Percentiles rank a stretch among this genome's conserved stretches.
These are phyloP conservation scores for Pitangus sulphuratus DNA, from an alignment of 2,797 vertebrate genomes.

Conservation along the genomic window DNA sequence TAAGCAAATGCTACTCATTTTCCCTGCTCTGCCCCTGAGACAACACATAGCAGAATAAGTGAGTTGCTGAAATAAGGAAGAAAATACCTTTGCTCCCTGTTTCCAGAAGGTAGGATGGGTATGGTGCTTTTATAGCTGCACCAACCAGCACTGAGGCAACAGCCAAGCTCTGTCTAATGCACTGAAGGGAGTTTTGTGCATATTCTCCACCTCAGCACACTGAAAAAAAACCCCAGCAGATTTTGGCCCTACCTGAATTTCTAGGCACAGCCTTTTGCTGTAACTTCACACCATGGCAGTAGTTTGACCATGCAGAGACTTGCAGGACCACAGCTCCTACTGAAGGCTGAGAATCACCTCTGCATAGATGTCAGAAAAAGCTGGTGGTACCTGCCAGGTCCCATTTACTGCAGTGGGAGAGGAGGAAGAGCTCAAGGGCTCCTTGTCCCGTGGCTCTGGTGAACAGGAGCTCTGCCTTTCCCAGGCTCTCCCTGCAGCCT, in stretches of 20 bases:
- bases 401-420: not conserved
- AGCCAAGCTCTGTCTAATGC: not conserved
- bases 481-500: not conserved
- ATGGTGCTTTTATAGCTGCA: not conserved
- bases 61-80: not conserved
- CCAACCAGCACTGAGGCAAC: not conserved
- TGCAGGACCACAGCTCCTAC: not conserved
- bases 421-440: not conserved
- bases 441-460: rapidly evolving
- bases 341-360: not conserved
- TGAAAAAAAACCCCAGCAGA: not conserved
- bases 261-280: not conserved
- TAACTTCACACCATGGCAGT: no score
- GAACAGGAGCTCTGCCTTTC: not conserved
- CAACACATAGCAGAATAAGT: not conserved
- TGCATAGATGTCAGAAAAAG: not conserved
- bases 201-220: not conserved
- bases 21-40: not conserved
- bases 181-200: not conserved
- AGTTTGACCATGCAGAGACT: not conserved
- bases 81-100: rapidly evolving
- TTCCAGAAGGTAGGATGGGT: not conserved
- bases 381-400: rapidly evolving
- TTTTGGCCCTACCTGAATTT: not conserved
- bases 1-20: not conserved